phyloP scores from a whole-genome alignment of 2,797 vertebrate genomes.

The Crocidura indochinensis region DNA sequence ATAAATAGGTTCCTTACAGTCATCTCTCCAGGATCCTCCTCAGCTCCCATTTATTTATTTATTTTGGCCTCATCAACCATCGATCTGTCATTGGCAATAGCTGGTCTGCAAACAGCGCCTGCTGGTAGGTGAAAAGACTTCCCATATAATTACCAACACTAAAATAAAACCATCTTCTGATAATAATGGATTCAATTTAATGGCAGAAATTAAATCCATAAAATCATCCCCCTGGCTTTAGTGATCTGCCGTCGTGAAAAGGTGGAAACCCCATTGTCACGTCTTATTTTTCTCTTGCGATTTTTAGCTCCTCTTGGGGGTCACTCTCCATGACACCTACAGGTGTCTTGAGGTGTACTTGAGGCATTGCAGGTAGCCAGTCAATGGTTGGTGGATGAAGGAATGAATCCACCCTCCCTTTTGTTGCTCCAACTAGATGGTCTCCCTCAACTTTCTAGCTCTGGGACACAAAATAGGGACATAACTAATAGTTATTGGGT shows the following conservation, averaged over 20 bases:
- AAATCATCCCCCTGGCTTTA: no score
- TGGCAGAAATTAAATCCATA: no score
- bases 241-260: no score
- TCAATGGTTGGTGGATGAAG: neutral
- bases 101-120: no score
- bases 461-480: neutral
- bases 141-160: no score
- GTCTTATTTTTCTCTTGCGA: neutral
- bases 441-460: neutral
- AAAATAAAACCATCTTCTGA: no score
- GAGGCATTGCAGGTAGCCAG: no score
- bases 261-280: no score
- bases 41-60: neutral
- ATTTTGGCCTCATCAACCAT: neutral
- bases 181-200: no score
- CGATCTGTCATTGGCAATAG: neutral
- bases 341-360: neutral
- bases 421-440: slow-evolving; percentile 12
- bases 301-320: neutral
- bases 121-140: no score
- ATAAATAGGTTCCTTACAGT: no score
- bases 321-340: neutral
- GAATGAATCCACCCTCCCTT: neutral
- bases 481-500: neutral
- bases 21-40: neutral